Evolutionary conservation across 2,113 vertebrate genomes (phyloP), one percentile per base, ranked within the genome.

Genomic region (Festucalex cinctus): DNA sequence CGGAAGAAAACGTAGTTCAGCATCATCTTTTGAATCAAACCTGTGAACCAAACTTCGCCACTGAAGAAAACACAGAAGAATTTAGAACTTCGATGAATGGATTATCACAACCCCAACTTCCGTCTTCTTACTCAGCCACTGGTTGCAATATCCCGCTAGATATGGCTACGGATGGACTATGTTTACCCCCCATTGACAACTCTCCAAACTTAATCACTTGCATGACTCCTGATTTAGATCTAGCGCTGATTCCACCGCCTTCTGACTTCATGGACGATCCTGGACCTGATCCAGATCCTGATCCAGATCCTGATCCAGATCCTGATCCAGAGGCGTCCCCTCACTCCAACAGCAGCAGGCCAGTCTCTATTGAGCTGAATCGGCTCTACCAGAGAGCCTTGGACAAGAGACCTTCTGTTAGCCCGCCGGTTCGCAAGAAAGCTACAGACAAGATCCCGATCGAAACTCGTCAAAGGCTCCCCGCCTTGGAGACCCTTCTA

Each of bases 251-350:
- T 66, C 91, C 87, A 32, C 92, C 91, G 48, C 92, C 92, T 0
- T 89, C 88, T 61, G 90, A 89, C 77, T 93, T 93, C 75, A 91
- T 81, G 89, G 92, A 93, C 75, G 68, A 85, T 16, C 81, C 84
- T 17, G 9, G 2, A 2, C 43, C 48, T 66, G 8, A 26, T 26
- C 43, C 57, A 10, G 22, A 51, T 41, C 26, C 16, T 14, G 24
- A 14, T 17, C 54, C 22, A 6, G 22, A 54, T 10, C 13, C 43
- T 66, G 7, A 22, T 24, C 46, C 53, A 5, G 26, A 57, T 43
- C 73, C 8, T 28, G 24, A 57, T 57, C 54, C 71, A 14, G 19
- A 44, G 6, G 3, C 12, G 17, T 22, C 24, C 17, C 36, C 20
- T 39, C 48, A 24, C 63, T 35, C 17, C 37, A 13, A 51, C 14